Evolutionary conservation across 2,113 vertebrate species (phyloP), one percentile per base, ranked within the genome.

Genomic region (Rhombomys opimus): DNA sequence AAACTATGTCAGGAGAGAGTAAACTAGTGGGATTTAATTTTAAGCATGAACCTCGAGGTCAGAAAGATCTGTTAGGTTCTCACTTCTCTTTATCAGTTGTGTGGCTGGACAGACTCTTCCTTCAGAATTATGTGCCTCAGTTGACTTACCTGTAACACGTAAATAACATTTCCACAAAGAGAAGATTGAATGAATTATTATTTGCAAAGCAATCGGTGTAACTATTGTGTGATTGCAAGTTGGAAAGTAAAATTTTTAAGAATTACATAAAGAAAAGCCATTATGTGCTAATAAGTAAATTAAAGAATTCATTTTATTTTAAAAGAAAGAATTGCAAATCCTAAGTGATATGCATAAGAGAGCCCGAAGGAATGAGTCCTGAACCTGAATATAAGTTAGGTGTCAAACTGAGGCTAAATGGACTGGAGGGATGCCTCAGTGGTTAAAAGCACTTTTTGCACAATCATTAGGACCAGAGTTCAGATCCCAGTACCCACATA

Each of bases 251-350:
- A 90, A n/a, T 30, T 38, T 75, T 20, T 76, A 20, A 76, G 52
- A 86, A 25, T 23, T 93, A 12, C 9, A 41, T 23, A 91, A 89
- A 93, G 76, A 90, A 94, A 86, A 89, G 8, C 13, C 72, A 46
- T 63, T 72, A 76, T 22, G 13, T 89, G 17, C 4, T 17, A 2
- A 70, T 6, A 9, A 57, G 23, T 41, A 38, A 91, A 75, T 89
- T 57, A 54, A 89, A 38, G 57, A 0, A 85, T 88, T 68, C 86
- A 1, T 46, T 90, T 1, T 35, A 80, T 35, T 32, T 2, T 23
- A 41, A 59, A 73, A 87, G 65, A 90, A 57, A 73, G 23, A 67
- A 65, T 25, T 7, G 15, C 76, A 80, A 59, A 72, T 25, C 9
- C 23, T 7, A 46, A 87, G 7, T 80, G 18, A 22, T 87, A 5